Percentiles rank a stretch among this genome's conserved stretches.
Evolutionary conservation across 2,113 vertebrate genomes (phyloP).

Genomic region (Garra rufa): DNA sequence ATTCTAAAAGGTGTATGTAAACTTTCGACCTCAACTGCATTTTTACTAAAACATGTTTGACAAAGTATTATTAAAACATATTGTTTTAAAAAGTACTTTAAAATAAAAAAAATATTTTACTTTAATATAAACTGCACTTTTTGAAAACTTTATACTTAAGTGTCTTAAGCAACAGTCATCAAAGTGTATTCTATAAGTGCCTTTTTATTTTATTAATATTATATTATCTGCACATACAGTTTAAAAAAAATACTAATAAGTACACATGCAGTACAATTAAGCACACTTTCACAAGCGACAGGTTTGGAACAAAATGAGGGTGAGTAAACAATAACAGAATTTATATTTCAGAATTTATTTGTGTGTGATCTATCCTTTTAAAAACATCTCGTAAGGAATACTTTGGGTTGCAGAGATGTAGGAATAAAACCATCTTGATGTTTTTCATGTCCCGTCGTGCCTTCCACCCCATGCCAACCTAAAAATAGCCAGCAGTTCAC

Average conservation of each 20-base stretch:
- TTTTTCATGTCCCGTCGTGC: not conserved
- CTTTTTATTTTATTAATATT: not conserved
- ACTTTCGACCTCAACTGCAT: no score
- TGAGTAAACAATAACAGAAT: not conserved
- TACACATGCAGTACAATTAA: not conserved
- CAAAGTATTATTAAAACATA: no score
- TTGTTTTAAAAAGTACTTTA: no score
- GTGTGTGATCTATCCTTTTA: not conserved
- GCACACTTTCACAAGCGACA: not conserved
- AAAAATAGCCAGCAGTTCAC: conserved; percentile 13
- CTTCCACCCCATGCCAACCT: not conserved
- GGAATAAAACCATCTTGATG: not conserved
- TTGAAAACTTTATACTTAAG: no score
- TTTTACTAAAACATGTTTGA: no score
- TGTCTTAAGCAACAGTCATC: no score
- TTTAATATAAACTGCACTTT: no score
- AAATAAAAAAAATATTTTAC: no score
- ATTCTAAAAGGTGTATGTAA: no score
- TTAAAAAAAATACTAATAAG: not conserved
- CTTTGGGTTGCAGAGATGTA: not conserved
- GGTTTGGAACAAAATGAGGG: not conserved
- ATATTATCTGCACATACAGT: not conserved
- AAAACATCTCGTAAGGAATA: not conserved
- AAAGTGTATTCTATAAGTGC: not conserved
- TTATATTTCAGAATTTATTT: no score